phyloP scores from a whole-genome alignment of 2,888 invertebrate species.

The Osmoderma eremita region DNA sequence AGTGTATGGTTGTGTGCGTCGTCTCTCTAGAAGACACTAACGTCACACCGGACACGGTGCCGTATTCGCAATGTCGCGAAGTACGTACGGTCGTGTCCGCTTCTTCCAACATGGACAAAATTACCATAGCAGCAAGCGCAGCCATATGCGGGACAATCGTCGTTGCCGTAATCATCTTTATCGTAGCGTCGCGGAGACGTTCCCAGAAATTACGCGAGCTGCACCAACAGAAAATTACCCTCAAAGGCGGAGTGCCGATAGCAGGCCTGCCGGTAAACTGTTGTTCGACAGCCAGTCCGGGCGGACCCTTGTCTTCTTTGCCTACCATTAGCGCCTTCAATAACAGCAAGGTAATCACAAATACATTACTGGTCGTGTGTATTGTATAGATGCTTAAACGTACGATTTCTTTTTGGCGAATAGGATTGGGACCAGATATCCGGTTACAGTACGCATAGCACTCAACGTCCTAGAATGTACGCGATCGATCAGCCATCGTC shows the following conservation, averaged over 20 bases:
- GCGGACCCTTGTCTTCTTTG: constrained; percentile 82
- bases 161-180: constrained; percentile 88
- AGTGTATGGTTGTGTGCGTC: constrained; percentile 93
- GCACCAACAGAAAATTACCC: constrained; percentile 71
- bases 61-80: constrained; percentile 87
- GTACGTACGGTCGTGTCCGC: constrained; percentile 86
- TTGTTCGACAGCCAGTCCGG: constrained; percentile 83
- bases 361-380: background rate
- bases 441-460: constrained; percentile 89
- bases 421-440: constrained; percentile 89
- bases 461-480: constrained; percentile 88
- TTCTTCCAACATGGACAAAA: constrained; percentile 92
- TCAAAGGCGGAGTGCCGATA: constrained; percentile 73
- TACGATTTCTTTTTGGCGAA: constrained; percentile 8
- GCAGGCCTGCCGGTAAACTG: constrained; percentile 83
- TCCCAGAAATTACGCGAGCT: constrained; percentile 80
- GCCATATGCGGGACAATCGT: constrained; percentile 93
- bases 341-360: constrained; percentile 79
- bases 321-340: constrained; percentile 87
- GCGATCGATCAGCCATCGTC: constrained; percentile 73
- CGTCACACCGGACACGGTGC: constrained; percentile 87
- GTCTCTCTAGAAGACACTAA: constrained; percentile 89
- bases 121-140: constrained; percentile 92
- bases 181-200: constrained; percentile 84
- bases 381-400: background rate